Conservation (phyloP, 2,113 vertebrate species). For the Grammomys surdaster region DNA sequence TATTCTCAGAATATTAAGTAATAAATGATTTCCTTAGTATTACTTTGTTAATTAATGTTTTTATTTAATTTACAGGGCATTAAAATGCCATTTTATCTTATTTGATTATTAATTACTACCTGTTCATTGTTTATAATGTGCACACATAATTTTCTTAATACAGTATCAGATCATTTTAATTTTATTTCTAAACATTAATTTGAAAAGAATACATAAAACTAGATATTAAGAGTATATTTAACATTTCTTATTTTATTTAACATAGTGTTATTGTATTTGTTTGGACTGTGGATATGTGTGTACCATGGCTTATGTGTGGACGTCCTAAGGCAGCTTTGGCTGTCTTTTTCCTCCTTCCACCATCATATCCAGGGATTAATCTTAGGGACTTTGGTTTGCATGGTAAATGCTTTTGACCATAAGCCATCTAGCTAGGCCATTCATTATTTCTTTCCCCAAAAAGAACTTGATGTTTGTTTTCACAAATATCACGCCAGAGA, state of each 20-base stretch:
- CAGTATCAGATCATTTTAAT: background rate
- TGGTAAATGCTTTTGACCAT: background rate
- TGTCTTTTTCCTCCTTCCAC: background rate
- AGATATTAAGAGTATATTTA: background rate
- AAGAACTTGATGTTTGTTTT: background rate
- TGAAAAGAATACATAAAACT: background rate
- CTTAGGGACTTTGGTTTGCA: background rate
- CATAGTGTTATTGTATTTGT: background rate
- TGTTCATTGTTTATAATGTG: background rate
- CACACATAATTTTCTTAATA: background rate
- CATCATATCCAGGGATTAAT: background rate
- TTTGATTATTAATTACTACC: background rate
- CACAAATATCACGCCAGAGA: background rate
- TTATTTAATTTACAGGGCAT: background rate
- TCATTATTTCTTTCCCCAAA: background rate
- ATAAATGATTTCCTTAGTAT: background rate
- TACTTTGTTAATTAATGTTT: background rate
- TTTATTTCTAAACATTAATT: background rate
- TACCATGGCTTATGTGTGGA: background rate
- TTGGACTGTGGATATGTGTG: background rate
- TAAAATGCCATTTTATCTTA: background rate
- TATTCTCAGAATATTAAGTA: background rate
- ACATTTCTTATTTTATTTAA: background rate
- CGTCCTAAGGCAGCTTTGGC: too few species aligned
- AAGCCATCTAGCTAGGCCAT: too few species aligned